phyloP scores from a whole-genome alignment of 2,797 vertebrate genomes.

The Anguilla marmorata region DNA sequence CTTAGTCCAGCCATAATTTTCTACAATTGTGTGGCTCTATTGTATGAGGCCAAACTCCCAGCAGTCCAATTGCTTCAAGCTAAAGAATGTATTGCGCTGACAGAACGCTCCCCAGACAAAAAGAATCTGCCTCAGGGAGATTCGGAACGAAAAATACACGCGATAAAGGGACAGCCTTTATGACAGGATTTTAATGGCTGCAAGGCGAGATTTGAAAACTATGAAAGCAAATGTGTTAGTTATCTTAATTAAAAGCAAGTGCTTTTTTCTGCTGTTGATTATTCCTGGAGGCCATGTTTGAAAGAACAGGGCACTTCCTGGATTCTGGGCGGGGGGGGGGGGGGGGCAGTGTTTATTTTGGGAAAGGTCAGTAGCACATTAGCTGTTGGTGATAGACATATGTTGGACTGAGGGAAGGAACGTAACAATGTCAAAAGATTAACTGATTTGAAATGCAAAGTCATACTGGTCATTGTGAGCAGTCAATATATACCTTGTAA shows the following conservation, averaged over 20 bases:
- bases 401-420: slow-evolving; percentile 29
- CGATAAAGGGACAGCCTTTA: slow-evolving; percentile 61
- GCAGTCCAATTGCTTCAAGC: slow-evolving; percentile 27
- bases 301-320: slow-evolving; percentile 46
- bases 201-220: slow-evolving; percentile 45
- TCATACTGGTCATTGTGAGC: not conserved
- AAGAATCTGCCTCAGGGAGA: slow-evolving; percentile 56
- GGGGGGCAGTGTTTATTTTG: slow-evolving; percentile 28
- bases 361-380: slow-evolving; percentile 33
- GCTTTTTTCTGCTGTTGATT: slow-evolving; percentile 65
- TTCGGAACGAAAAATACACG: slow-evolving; percentile 45
- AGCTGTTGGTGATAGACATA: slow-evolving; percentile 28
- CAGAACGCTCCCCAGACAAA: slow-evolving; percentile 34
- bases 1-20: slow-evolving; percentile 8
- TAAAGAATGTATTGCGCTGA: slow-evolving; percentile 15
- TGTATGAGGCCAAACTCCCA: slow-evolving; percentile 24
- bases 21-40: not conserved
- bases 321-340: not conserved
- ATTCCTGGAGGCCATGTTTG: slow-evolving; percentile 26
- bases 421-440: not conserved
- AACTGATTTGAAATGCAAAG: slow-evolving; percentile 5
- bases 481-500: not conserved
- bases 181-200: slow-evolving; percentile 47
- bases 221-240: slow-evolving; percentile 57
- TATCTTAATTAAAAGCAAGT: slow-evolving; percentile 74